Conservation (phyloP, 1,140 invertebrate species). For the Macrobrachium rosenbergii region DNA sequence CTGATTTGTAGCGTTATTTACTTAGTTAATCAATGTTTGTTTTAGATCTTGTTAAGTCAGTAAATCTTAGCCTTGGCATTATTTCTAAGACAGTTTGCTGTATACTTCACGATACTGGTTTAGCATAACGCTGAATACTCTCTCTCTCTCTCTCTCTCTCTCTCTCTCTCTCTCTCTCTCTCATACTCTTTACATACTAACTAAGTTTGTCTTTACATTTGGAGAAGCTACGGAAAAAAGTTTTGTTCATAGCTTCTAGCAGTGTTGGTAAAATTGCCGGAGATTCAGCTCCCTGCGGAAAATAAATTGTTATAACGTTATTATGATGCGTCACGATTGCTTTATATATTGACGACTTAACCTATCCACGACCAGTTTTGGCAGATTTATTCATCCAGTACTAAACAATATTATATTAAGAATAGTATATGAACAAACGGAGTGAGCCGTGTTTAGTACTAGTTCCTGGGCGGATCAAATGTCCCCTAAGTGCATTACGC, state of each 20-base stretch:
- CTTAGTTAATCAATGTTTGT: no score
- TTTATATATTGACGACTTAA: no score
- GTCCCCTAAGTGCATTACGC: no score
- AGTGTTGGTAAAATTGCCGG: slow-evolving; percentile 35
- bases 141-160: not conserved
- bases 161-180: not conserved
- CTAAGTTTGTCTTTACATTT: slow-evolving; percentile 44
- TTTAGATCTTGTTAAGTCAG: no score
- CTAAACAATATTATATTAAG: no score
- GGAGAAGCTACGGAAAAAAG: no score
- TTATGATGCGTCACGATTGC: no score
- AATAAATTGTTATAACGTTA: no score
- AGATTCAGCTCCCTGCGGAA: slow-evolving; percentile 36
- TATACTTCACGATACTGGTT: no score
- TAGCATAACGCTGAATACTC: not conserved
- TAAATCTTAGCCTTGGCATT: not conserved
- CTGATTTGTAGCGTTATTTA: not conserved
- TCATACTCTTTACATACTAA: slow-evolving; percentile 42
- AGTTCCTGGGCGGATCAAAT: no score
- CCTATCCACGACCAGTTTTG: not conserved
- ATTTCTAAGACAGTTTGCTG: not conserved
- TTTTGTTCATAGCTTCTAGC: slow-evolving; percentile 45
- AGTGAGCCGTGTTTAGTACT: no score
- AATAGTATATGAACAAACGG: not conserved
- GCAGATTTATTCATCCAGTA: not conserved